Evolutionary conservation across 2,888 invertebrate genomes (phyloP).

Genomic region (Netelia melanura): DNA sequence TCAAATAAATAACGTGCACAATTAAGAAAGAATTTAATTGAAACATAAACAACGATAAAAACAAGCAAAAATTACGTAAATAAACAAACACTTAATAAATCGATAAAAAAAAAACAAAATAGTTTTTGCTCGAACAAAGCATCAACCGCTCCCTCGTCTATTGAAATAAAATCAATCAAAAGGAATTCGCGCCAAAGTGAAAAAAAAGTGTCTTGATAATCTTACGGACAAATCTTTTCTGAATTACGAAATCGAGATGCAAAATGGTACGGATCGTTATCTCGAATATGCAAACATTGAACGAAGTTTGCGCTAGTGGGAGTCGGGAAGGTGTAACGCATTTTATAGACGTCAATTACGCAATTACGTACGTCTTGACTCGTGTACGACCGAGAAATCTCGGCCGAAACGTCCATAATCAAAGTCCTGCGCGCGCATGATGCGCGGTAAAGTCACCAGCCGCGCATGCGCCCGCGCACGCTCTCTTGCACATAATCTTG

Average conservation of each 20-base stretch:
- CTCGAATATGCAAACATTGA: slow-evolving; percentile 24
- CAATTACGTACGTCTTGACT: slow-evolving; percentile 54
- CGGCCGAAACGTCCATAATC: slow-evolving; percentile 23
- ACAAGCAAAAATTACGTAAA: not conserved
- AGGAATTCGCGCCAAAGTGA: not conserved
- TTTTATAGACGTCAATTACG: slow-evolving; percentile 48
- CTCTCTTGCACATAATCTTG: slow-evolving; percentile 25
- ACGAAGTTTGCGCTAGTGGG: not conserved
- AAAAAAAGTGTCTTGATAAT: not conserved
- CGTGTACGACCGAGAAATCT: slow-evolving; percentile 49
- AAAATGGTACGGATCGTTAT: slow-evolving; percentile 46
- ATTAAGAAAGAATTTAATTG: not conserved
- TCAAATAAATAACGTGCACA: not conserved
- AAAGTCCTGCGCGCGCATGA: slow-evolving; percentile 4
- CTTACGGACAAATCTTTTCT: slow-evolving; percentile 12
- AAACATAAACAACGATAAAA: not conserved
- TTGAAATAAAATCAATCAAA: too few species aligned
- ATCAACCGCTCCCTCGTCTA: too few species aligned
- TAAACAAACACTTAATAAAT: not conserved
- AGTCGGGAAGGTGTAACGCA: slow-evolving; percentile 42
- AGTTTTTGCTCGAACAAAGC: not conserved
- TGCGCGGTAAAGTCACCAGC: slow-evolving; percentile 45
- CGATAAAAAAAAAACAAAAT: not conserved
- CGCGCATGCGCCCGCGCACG: slow-evolving; percentile 2
- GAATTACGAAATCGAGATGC: slow-evolving; percentile 45